Conservation (phyloP, 2,113 vertebrate genomes). For the Cebus imitator region DNA sequence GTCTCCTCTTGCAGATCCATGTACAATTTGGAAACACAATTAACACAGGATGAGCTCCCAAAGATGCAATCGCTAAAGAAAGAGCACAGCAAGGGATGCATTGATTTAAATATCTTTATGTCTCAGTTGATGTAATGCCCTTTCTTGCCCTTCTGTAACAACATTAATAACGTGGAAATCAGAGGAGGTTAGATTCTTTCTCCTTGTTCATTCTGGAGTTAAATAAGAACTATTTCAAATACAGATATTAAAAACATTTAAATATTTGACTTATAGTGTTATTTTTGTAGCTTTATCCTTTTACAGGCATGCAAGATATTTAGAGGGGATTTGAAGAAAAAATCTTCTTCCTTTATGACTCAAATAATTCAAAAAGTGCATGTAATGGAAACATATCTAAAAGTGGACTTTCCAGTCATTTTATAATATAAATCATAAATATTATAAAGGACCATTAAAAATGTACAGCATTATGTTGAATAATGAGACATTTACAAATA, state of each 20-base stretch:
- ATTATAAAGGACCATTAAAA: not conserved
- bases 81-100: not conserved
- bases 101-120: constrained; percentile 23
- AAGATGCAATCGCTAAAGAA: constrained; percentile 41
- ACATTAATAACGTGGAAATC: constrained; percentile 32
- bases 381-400: not conserved
- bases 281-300: not conserved
- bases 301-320: not conserved
- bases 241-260: constrained; percentile 14
- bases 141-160: not conserved
- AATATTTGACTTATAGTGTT: not conserved
- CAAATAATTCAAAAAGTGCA: not conserved
- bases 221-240: constrained; percentile 35
- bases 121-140: not conserved
- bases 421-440: constrained; percentile 3
- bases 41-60: not conserved
- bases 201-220: not conserved
- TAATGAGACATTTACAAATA: constrained; percentile 23
- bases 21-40: constrained; percentile 38
- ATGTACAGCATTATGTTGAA: not conserved
- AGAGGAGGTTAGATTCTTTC: not conserved
- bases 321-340: not conserved
- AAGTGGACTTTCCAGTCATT: not conserved
- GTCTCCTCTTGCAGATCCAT: constrained; percentile 47
- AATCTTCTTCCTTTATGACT: not conserved